Conservation (phyloP, 92 coral and sea anemone genomes). For the Zoanthus gigantus region DNA sequence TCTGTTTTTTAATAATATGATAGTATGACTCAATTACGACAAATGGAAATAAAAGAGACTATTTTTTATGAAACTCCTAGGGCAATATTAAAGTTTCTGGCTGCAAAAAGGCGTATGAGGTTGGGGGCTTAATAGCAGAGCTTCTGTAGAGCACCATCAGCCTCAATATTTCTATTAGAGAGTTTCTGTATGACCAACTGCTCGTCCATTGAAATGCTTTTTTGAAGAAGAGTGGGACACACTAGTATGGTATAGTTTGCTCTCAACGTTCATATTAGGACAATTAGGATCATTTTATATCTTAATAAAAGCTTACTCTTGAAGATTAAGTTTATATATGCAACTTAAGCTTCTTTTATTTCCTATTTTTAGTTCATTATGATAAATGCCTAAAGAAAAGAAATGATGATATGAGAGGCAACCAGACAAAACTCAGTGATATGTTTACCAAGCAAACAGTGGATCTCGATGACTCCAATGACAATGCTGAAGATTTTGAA, state of each 20-base stretch:
- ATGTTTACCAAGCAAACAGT: constrained; percentile 10
- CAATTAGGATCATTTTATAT: constrained; percentile 8
- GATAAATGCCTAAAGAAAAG: constrained; percentile 10
- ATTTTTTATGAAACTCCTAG: constrained; percentile 1
- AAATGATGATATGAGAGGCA: constrained; percentile 12
- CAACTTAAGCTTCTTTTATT: constrained; percentile 12
- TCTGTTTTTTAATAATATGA: constrained; percentile 1
- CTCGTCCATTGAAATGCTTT: constrained; percentile 7
- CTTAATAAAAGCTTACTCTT: constrained; percentile 9
- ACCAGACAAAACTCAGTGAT: constrained; percentile 8
- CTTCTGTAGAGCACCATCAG: constrained; percentile 2
- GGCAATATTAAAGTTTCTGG: constrained; percentile 7
- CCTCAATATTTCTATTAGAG: constrained; percentile 3
- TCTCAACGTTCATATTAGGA: constrained; percentile 7
- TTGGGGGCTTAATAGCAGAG: constrained; percentile 9
- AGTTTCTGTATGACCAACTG: constrained; percentile 4
- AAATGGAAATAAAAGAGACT: constrained; percentile 9
- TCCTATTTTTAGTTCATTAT: constrained; percentile 8
- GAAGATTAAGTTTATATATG: background rate
- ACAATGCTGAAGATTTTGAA: constrained; percentile 9
- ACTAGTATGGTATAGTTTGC: constrained; percentile 3
- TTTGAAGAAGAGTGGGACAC: constrained; percentile 9
- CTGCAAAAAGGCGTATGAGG: constrained; percentile 9
- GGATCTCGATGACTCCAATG: constrained; percentile 9
- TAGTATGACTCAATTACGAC: constrained; percentile 7